These are phyloP conservation scores for Smutsia gigantea DNA, from an alignment of 2,797 vertebrate species.

Conservation along the genomic window DNA sequence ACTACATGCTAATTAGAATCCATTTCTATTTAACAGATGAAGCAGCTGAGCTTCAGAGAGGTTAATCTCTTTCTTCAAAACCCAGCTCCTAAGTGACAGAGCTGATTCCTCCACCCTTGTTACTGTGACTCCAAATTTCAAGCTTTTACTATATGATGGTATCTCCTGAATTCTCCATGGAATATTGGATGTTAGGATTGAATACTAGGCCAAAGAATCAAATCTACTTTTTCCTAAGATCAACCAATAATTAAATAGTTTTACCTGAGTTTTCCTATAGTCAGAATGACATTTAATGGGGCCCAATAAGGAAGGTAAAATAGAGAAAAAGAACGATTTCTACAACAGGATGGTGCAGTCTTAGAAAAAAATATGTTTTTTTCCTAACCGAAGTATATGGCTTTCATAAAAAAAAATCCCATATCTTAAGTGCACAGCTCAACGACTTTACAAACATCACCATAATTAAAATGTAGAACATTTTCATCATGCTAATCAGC, in stretches of 20 bases:
- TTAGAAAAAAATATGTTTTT: background rate
- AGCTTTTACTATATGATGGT: background rate
- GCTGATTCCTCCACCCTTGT: background rate
- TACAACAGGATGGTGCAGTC: background rate
- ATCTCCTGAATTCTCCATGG: background rate
- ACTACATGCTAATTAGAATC: background rate
- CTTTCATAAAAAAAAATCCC: background rate
- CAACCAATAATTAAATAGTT: background rate
- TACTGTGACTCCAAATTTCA: background rate
- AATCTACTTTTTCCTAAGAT: background rate
- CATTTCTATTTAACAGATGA: background rate
- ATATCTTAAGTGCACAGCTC: background rate
- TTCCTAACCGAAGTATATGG: background rate
- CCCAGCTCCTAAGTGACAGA: background rate
- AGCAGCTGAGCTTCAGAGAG: background rate
- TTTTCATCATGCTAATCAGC: background rate
- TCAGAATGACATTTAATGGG: background rate
- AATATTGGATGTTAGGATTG: background rate
- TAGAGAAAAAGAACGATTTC: background rate
- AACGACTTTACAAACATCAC: background rate
- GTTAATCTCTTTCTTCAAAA: background rate
- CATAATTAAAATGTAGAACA: background rate
- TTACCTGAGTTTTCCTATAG: background rate
- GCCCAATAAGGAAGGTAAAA: background rate
- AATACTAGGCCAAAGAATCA: background rate